These are phyloP conservation scores for Cynocephalus volans DNA, from an alignment of 2,113 vertebrate species.

Conservation along the genomic window DNA sequence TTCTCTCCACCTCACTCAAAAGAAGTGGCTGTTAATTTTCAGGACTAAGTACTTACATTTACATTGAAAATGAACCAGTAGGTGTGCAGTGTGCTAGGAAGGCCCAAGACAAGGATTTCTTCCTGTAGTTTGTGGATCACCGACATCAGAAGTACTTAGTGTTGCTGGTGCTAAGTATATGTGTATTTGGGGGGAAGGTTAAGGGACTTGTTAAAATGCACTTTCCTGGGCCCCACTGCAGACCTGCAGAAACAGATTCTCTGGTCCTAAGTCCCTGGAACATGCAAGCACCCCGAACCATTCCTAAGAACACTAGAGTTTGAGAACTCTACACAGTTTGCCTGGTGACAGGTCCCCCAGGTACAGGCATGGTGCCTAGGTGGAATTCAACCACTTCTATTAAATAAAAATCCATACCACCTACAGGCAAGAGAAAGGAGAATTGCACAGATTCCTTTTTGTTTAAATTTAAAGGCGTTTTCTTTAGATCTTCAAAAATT, in stretches of 20 bases:
- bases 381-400: background rate
- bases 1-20: background rate
- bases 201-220: background rate
- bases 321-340: background rate
- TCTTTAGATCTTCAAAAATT: background rate
- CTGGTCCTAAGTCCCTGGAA: background rate
- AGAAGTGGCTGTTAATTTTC: background rate
- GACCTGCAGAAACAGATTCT: background rate
- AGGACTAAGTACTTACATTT: background rate
- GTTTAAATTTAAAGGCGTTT: constrained; percentile 9
- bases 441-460: background rate
- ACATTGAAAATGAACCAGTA: constrained; percentile 1
- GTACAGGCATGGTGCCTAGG: background rate
- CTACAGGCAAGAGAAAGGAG: background rate
- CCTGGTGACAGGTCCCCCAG: background rate
- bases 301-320: background rate
- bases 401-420: constrained; percentile 34
- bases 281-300: background rate
- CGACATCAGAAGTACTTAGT: background rate
- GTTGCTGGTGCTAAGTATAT: background rate
- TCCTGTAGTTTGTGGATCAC: background rate
- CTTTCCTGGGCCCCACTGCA: background rate
- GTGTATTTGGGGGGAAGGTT: no score
- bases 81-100: background rate
- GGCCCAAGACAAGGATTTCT: background rate